Base-by-base conservation (phyloP, 2,888 invertebrate genomes). In the Priocnemis perturbator region DNA sequence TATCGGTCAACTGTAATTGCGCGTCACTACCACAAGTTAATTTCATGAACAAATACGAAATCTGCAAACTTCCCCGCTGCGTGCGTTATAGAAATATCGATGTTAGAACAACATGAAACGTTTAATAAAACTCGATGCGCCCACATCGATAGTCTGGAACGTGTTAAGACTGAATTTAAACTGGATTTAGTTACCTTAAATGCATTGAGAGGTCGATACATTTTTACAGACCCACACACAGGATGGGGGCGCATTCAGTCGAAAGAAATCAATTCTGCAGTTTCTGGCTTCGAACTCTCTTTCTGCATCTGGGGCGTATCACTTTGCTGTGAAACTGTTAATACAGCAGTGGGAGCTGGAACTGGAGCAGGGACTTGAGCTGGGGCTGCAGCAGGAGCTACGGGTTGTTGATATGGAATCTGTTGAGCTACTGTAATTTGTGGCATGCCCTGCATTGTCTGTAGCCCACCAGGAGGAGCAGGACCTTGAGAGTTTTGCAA, bases 201-300 rank as follows among this genome's bases (percentile, higher is more conserved):
- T 75, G 65, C 75, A 62, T 45, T 57, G 50, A 58, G 60, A 37
- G 55, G 63, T 60, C 62, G 17, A 21, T 61, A 57, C 59, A 53
- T 59, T 45, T 62, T 57, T 59, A 50, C 30, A 19, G 19, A 50
- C 17, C 19, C 50, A 37, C 37, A 9, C 37, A 37, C 1, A 11
- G 37, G 11, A 37, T 37, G 7, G 37, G 14, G 26, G 5, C 5
- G 26, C 11, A 45, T 71, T 85, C 73, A 96, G 90, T 96, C 96
- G 81, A 96, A 96, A 86, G 93, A 94, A 77, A 96, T 96, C 47
- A 96, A 90, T 89, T 96, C 96, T 17, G 94, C 95, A 2, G 95
- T 95, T 81, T 92, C 91, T 0, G 92, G 90, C 74, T 91, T 91
- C 20, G 86, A 76, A 56, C 91, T 90, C 20, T 84, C 85, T 60